Conservation (phyloP, 2,888 invertebrate genomes). For the Chrysotoxum bicinctum region DNA sequence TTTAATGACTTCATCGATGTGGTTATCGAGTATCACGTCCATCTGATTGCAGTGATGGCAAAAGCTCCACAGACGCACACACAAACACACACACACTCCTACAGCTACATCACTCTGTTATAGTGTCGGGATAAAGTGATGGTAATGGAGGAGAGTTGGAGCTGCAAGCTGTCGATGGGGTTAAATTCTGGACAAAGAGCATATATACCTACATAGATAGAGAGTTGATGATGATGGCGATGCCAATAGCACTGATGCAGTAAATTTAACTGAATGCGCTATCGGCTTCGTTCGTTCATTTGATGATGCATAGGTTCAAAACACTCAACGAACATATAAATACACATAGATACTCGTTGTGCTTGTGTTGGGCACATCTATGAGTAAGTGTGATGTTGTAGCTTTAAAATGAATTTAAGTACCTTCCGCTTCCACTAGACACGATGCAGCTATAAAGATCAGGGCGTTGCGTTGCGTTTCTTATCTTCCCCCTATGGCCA, state of each 20-base stretch:
- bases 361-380: neutral
- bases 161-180: conserved; percentile 24
- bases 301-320: conserved; percentile 59
- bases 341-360: neutral
- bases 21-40: conserved; percentile 72
- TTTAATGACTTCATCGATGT: conserved; percentile 73
- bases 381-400: neutral
- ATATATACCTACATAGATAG: neutral
- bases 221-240: conserved; percentile 49
- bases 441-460: conserved; percentile 20
- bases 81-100: neutral
- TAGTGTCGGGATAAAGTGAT: conserved; percentile 48
- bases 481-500: neutral
- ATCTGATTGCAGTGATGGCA: conserved; percentile 68
- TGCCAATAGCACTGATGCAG: conserved; percentile 70
- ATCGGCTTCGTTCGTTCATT: conserved; percentile 57
- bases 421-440: conserved; percentile 2
- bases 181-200: conserved; percentile 6
- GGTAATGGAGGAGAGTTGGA: conserved; percentile 51
- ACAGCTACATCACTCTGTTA: conserved; percentile 10
- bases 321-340: neutral
- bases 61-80: neutral
- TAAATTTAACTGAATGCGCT: conserved; percentile 67
- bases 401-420: conserved; percentile 25
- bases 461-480: neutral